Base-by-base conservation (phyloP, 1,140 invertebrate genomes). In the Popillia japonica region DNA sequence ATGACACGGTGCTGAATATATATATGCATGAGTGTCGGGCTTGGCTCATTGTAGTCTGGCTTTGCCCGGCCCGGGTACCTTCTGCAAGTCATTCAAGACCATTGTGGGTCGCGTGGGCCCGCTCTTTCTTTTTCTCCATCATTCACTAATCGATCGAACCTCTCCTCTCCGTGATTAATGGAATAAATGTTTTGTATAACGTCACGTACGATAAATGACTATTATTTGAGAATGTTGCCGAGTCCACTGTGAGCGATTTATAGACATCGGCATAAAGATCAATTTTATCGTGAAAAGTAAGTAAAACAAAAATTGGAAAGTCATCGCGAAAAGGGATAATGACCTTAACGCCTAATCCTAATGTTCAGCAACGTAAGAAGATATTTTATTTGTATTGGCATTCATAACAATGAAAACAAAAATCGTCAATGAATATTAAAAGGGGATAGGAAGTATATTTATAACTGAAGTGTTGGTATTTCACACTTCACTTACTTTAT, bases 131-230 rank as follows among this genome's bases (percentile, higher is more conserved):
- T 68, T 20, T 59, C 48, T 64, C 73, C 48, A 48, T 78, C 78
- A 78, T 78, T 78, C 78, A 78, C 55, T 78, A 78, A 78, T 78
- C 72, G 61, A 78, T 78, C 72, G 61, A 78, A 48, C 40, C 61
- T 68, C 61, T 68, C 61, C 61, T 68, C 61, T 34, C 72, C 48
- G 78, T 78, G 78, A 78, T 78, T 78, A 78, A 78, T 78, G 78
- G 74, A 75, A 76, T 75, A 34, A 41, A 75, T 42, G 73, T 75
- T 75, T 78, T 78, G 78, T 78, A 75, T 42, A 76, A 27, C 55
- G 61, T 78, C 78, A 78, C 78, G 73, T 78, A 75, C 73, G 48
- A 75, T 75, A 78, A 74, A 74, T 74, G 72, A 74, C 17, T 74
- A 74, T 74, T 74, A 41, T 74, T 74, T 68, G 61, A 68, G n/a